Evolutionary conservation across 2,113 vertebrate species (phyloP), one percentile per base, ranked within the genome.

Genomic region (Talpa occidentalis): DNA sequence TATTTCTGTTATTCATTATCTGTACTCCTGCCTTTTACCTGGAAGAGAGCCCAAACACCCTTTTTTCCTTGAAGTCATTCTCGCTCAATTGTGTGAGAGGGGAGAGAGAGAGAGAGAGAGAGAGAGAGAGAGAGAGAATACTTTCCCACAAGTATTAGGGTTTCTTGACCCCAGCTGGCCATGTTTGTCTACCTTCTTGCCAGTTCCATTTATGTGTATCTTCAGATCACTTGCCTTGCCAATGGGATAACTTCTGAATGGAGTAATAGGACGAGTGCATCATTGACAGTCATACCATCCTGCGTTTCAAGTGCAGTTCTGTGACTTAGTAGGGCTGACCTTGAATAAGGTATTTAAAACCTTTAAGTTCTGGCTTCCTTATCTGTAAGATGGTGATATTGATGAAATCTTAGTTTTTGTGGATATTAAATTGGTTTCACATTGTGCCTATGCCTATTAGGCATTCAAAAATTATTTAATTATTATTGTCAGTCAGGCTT

Each of bases 401-500:
- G 56, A 77, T 90, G 80, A 94, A 73, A 74, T 84, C 32, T 62
- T 78, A 66, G 21, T 64, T 22, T 88, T 77, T 35, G 22, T 88
- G 30, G 85, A 78, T 91, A 84, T 94, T 93, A 59, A 92, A 37
- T 60, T 10, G 26, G 0, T 59, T 26, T 88, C 59, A 47, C 16
- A 16, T 40, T 12, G 40, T 66, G 21, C 52, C 56, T 66, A 1
- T 80, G 56, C 14, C 0, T 77, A 70, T 60, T 93, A 69, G 16
- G 11, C 64, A 37, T 91, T 90, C 44, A 62, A 8, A 66, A 67
- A 44, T 77, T 74, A 66, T 28, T 93, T 90, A 84, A 74, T 92
- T 88, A 91, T 78, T 90, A 40, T 74, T 95, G 52, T 83, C 70
- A 82, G 5, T 95, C 64, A n/a, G 4, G 52, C 40, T 79, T 96